Base-by-base conservation (phyloP, 2,113 vertebrate genomes). In the Tychaedon coryphoeus region DNA sequence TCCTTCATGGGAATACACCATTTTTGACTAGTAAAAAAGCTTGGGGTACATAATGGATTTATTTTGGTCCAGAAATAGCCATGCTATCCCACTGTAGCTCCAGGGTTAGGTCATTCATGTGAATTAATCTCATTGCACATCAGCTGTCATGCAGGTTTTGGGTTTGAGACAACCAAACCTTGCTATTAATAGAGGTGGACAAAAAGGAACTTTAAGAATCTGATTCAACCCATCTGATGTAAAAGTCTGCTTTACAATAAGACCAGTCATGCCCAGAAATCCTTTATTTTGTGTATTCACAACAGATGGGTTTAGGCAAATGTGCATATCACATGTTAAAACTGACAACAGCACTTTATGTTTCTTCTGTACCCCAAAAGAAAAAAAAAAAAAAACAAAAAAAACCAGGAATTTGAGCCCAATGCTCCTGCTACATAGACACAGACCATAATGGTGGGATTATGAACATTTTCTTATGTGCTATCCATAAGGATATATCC, bases 301-400 rank as follows among this genome's bases (percentile, higher is more conserved):
- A 13, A 8, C 11, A 65, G 6, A 25, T 24, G 3, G 43, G 18
- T 43, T 64, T 20, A 51, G 48, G 51, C 10, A 65, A 76, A 38
- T 24, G 5, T 5, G 42, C 4, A 29, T 12, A 45, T 23, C 12
- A 76, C 29, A 36, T 36, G 9, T 36, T 40, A 65, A 57, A 86
- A 65, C 16, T 0, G 1, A 2, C 15, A 58, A 29, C 6, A 25
- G 2, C 4, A n/a, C 1, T 25, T 69, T 24, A 36, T 7, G 2
- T 38, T 78, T 67, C 26, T 61, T 14, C 33, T 19, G 5, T 7
- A 54, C 34, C 36, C n/a, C n/a, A n/a, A n/a, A 25, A 50, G n/a
- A 80, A 81, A 51, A 1, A 8, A 56, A 60, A 62, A 81, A 51
- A 1, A 8, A 51, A 40, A 40, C 5, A 40, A 81, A 51, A 1